Evolutionary conservation across 2,113 vertebrate genomes (phyloP), one percentile per base, ranked within the genome.

Genomic region (Melospiza georgiana): DNA sequence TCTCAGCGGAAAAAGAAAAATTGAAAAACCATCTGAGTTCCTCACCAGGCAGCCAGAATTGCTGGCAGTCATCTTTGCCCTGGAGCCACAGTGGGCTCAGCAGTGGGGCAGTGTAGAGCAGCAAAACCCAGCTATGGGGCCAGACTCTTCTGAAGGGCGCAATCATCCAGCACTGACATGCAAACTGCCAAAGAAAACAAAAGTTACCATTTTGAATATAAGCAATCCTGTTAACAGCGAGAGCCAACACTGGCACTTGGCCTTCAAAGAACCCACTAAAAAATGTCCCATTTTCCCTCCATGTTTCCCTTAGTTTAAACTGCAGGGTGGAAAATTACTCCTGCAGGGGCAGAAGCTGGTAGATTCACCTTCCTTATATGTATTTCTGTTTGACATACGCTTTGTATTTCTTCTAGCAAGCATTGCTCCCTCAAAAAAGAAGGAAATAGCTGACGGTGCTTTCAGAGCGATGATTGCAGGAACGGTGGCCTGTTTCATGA

Each of bases 401-500:
- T 83, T 77, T 27, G 7, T 54, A 69, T 52, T 92, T 39, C 73
- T 94, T 69, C 44, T 90, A 99, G 99, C 97, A 43, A 96, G 98
- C 58, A 94, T 99, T 66, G 98, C 98, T 93, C 99, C 99, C 35
- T 96, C 98, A 13, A 98, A 98, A 87, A 98, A 94, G 87, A 72
- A n/a, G 11, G 99, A 99, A 71, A 98, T 99, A 48, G 95, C 97
- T 6, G 76, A 89, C 0, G 97, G 98, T 74, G 98, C 98, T 41
- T 6, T 98, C 69, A 98, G 99, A 93, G 96, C 99, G 12, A 96
- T 99, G 97, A 98, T 99, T 18, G 97, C 98, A 0, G 99, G 99
- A 59, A 98, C 98, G 0, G 84, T 95, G 0, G 96, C 99, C 55
- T 98, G 98, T 79, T 99, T 99, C 91, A 98, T 99, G 98, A 99